Evolutionary conservation across 2,797 vertebrate species (phyloP), one percentile per base, ranked within the genome.

Genomic region (Dipus sagitta): DNA sequence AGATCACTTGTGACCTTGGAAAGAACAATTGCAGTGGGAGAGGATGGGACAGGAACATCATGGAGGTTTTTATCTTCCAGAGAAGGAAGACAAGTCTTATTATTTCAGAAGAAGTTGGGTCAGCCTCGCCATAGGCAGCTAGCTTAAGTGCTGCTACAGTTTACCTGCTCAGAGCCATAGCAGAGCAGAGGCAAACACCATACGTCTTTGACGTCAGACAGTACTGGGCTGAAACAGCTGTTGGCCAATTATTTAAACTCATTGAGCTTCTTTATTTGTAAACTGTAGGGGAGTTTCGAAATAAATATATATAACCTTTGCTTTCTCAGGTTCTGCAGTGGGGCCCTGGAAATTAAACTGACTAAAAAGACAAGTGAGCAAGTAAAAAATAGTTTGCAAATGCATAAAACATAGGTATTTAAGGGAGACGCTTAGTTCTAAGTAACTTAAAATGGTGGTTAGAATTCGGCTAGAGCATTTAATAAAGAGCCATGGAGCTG

Each of bases 1-100:
- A 84, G 74, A 84, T 94, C 92, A 92, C 72, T 65, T 42, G 75
- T 83, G 92, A 97, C 91, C 72, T 91, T 96, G 83, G 91, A 77
- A 91, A 90, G 86, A 93, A 65, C 23, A 72, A 17, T 94, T 93
- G 90, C 89, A 77, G 64, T 64, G n/a, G 86, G 76, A 77, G 58
- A 65, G 64, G 32, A 30, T 71, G 9, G 86, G 72, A 32, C 86
- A 92, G 82, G 92, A 85, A 90, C n/a, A 62, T 79, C 79, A 85
- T 47, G 23, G 85, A 60, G 26, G 26, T 81, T 90, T 94, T 96
- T 84, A 93, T 91, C 76, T 83, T 83, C 70, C 89, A 86, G 72
- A 83, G 80, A 77, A 88, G 76, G 77, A 71, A 89, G 80, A 93
- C 11, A 28, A 54, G 79, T 67, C 26, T 47, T 74, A 64, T 88